phyloP scores from a whole-genome alignment of 2,797 vertebrate genomes.

The Ispidina picta region DNA sequence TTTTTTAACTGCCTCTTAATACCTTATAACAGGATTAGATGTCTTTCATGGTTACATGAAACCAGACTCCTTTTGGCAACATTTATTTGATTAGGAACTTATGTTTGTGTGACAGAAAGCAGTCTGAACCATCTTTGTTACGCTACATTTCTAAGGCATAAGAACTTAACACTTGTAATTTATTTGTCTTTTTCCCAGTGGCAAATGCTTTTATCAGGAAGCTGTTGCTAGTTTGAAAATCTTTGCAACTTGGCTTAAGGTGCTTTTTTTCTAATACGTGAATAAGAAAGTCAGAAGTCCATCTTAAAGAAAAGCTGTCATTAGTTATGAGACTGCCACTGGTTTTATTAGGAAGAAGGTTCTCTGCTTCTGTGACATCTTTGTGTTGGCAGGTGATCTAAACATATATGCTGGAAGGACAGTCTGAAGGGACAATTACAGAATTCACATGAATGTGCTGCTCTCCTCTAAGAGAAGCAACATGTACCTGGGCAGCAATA shows the following conservation, averaged over 20 bases:
- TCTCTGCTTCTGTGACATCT: background rate
- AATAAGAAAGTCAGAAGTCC: background rate
- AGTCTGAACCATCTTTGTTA: background rate
- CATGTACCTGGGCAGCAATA: background rate
- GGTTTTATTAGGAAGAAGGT: background rate
- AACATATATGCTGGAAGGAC: background rate
- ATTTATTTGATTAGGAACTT: background rate
- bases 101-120: background rate
- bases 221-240: background rate
- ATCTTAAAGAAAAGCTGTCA: background rate
- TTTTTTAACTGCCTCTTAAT: background rate
- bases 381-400: background rate
- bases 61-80: background rate
- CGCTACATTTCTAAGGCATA: fast-evolving
- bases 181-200: background rate
- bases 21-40: background rate
- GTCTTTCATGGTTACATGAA: background rate
- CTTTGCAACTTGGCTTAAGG: background rate
- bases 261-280: background rate
- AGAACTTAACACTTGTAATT: background rate
- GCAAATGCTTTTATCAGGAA: background rate
- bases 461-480: background rate
- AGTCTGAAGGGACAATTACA: background rate
- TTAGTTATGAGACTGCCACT: background rate
- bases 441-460: background rate